A percentile compares a stretch with the other conserved stretches of the same genome.
Evolutionary conservation across 1,140 invertebrate genomes (phyloP).

Genomic region (Drosophila novamexicana): DNA sequence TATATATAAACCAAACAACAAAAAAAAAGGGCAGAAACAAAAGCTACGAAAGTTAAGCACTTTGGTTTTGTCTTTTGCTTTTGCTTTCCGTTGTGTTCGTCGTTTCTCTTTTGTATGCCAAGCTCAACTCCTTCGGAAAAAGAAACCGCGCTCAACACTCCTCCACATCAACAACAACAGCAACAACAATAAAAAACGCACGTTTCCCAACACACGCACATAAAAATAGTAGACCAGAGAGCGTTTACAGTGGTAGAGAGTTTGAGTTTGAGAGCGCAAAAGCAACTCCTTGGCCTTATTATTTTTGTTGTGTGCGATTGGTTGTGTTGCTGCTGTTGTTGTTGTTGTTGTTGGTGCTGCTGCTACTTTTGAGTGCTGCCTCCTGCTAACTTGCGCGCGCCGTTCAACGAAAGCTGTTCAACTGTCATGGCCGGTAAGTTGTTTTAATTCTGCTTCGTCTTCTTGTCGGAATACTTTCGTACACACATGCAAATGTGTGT

Average conservation of each 20-base stretch:
- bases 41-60: constrained; percentile 52
- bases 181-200: constrained; percentile 26
- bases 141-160: constrained; percentile 59
- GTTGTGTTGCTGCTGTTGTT: constrained; percentile 25
- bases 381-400: constrained; percentile 52
- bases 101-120: constrained; percentile 44
- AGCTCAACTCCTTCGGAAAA: constrained; percentile 40
- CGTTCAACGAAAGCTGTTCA: constrained; percentile 81
- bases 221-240: constrained; percentile 25
- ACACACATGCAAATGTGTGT: constrained; percentile 14
- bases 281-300: constrained; percentile 71
- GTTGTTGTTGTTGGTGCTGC: constrained; percentile 43
- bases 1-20: constrained; percentile 55
- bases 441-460: constrained; percentile 24
- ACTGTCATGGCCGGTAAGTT: constrained; percentile 85
- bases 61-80: constrained; percentile 47
- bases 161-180: constrained; percentile 43
- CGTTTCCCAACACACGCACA: constrained; percentile 35
- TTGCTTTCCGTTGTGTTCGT: constrained; percentile 39
- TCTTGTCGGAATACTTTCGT: constrained; percentile 30
- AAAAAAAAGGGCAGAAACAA: constrained; percentile 54
- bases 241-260: constrained; percentile 24
- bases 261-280: constrained; percentile 37
- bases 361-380: constrained; percentile 29
- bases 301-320: constrained; percentile 30